phyloP scores from a whole-genome alignment of 2,888 invertebrate genomes.

The Taphrorychus bicolor region DNA sequence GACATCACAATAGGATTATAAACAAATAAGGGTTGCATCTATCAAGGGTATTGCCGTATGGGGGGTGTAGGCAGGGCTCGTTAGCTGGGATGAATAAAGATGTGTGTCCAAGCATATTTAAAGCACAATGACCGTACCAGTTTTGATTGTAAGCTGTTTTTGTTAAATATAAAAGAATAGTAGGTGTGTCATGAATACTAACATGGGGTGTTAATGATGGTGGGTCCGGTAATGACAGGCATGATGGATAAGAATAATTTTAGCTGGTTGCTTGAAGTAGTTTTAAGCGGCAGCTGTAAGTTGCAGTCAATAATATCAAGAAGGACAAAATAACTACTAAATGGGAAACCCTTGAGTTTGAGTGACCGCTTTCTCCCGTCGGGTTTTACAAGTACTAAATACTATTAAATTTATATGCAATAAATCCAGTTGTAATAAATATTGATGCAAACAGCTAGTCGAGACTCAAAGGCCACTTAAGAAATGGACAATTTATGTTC shows the following conservation, averaged over 20 bases:
- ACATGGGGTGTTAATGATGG: neutral
- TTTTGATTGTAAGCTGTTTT: neutral
- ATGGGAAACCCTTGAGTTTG: neutral
- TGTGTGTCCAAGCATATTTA: neutral
- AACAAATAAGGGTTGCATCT: neutral
- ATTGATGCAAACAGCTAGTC: constrained; percentile 19
- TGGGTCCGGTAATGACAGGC: neutral
- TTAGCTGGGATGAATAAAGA: neutral
- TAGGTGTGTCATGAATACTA: neutral
- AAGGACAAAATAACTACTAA: neutral
- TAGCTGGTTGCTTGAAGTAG: too few species aligned
- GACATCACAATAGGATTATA: neutral
- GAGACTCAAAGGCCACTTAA: constrained; percentile 18
- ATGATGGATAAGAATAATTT: neutral
- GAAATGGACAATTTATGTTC: constrained; percentile 21
- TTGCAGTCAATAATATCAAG: neutral
- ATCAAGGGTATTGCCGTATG: neutral
- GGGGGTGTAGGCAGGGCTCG: neutral
- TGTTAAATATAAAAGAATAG: neutral
- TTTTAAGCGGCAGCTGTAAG: neutral
- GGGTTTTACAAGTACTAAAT: neutral
- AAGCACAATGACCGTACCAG: neutral
- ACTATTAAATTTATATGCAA: neutral
- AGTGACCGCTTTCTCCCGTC: neutral
- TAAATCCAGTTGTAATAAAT: constrained; percentile 16